Conservation (phyloP, 2,113 vertebrate genomes). For the Chiloscyllium plagiosum region DNA sequence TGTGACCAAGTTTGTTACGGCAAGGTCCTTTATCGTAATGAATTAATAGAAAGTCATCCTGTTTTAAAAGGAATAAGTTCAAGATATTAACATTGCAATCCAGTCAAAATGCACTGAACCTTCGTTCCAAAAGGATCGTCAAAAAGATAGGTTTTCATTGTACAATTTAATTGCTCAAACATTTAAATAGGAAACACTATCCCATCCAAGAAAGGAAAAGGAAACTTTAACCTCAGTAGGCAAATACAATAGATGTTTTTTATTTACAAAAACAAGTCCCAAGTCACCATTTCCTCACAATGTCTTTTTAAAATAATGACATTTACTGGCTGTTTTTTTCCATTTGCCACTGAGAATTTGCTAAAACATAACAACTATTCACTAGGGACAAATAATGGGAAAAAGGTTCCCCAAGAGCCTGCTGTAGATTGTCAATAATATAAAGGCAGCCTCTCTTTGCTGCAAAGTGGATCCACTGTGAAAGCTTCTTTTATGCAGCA, state of each 20-base stretch:
- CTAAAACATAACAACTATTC: neutral
- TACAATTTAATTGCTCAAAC: neutral
- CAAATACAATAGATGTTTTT: neutral
- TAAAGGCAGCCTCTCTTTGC: neutral
- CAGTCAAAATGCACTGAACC: neutral
- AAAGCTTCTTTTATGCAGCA: no score
- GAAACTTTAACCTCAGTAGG: neutral
- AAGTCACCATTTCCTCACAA: neutral
- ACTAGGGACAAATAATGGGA: neutral
- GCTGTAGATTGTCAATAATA: neutral
- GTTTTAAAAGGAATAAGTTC: conserved; percentile 36
- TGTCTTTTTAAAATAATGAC: neutral
- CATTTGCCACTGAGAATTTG: neutral
- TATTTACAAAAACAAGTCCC: neutral
- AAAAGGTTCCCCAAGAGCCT: neutral
- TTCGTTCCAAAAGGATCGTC: neutral
- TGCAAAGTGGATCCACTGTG: neutral
- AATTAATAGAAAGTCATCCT: conserved; percentile 97
- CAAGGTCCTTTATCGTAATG: conserved; percentile 98
- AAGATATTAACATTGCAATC: neutral
- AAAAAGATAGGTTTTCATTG: neutral
- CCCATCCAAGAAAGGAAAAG: neutral
- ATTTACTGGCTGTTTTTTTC: neutral
- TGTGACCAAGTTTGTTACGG: conserved; percentile 95
- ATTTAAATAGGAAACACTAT: neutral